Conservation (phyloP, 2,797 vertebrate genomes). For the Onychomys arenicola region DNA sequence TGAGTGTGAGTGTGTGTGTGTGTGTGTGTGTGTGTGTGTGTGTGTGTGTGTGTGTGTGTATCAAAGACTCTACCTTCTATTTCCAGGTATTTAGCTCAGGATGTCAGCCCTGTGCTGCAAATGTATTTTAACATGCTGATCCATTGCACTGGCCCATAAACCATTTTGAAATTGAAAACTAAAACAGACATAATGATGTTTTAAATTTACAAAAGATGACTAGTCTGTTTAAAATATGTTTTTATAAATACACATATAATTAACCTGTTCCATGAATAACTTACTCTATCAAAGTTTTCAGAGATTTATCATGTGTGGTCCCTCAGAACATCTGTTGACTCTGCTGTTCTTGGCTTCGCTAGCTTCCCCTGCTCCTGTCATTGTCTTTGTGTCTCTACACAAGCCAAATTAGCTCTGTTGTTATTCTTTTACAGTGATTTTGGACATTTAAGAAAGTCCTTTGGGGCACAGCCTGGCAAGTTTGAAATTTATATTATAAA, state of each 20-base stretch:
- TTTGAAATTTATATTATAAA: background rate
- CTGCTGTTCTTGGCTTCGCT: background rate
- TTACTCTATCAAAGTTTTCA: slow-evolving; percentile 23
- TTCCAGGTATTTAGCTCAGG: background rate
- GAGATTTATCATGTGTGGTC: slow-evolving; percentile 1
- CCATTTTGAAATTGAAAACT: background rate
- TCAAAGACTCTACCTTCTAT: background rate
- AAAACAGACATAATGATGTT: background rate
- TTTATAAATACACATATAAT: background rate
- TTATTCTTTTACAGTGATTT: background rate
- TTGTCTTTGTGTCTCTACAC: background rate
- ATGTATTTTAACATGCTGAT: background rate
- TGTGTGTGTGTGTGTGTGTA: background rate
- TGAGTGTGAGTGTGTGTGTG: too few species aligned
- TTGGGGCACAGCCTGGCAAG: background rate
- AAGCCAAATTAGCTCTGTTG: background rate
- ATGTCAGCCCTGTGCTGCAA: background rate
- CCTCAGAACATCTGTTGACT: background rate
- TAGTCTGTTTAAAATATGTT: background rate
- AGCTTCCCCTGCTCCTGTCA: background rate
- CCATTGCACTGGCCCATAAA: background rate
- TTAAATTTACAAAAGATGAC: slow-evolving; percentile 20
- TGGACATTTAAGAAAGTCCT: background rate
- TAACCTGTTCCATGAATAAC: background rate
- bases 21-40: too few species aligned